phyloP scores from a whole-genome alignment of 2,797 vertebrate genomes.

The Sarcophilus harrisii region DNA sequence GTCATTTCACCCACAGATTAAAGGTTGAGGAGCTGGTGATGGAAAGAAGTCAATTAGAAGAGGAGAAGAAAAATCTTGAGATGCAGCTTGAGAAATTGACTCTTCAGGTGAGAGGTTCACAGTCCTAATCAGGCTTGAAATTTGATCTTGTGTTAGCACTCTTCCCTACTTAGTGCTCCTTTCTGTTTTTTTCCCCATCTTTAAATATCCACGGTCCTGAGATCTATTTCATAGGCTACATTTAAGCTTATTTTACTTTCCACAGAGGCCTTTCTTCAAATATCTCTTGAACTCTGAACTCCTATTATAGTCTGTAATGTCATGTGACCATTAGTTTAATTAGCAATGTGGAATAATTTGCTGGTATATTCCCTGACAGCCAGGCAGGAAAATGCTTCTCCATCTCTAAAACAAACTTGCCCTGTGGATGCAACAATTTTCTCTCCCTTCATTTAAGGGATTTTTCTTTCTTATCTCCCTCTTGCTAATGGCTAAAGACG shows the following conservation, averaged over 20 bases:
- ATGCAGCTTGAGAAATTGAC: constrained; percentile 92
- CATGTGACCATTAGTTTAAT: fast-evolving
- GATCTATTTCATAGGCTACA: fast-evolving
- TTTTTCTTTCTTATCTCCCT: not conserved
- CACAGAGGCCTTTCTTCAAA: not conserved
- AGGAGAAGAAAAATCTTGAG: constrained; percentile 91
- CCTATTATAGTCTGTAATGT: not conserved
- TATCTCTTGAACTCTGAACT: not conserved
- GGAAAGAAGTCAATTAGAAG: constrained; percentile 91
- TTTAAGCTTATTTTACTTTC: not conserved
- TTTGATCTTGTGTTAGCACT: too few relatives aligned
- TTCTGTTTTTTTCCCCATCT: too few relatives aligned
- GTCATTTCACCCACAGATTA: constrained; percentile 84
- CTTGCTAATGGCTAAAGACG: fast-evolving
- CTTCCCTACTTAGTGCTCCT: fast-evolving
- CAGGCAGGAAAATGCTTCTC: fast-evolving
- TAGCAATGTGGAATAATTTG: not conserved
- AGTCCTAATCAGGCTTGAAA: not conserved
- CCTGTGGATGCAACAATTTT: too few relatives aligned
- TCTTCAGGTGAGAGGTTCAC: constrained; percentile 88
- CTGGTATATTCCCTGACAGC: fast-evolving
- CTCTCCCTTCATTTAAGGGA: not conserved
- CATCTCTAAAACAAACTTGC: not conserved
- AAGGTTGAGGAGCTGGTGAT: constrained; percentile 96
- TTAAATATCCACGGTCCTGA: not conserved